Base-by-base conservation (phyloP, 2,888 invertebrate species). In the Trissoscelio sp. region DNA sequence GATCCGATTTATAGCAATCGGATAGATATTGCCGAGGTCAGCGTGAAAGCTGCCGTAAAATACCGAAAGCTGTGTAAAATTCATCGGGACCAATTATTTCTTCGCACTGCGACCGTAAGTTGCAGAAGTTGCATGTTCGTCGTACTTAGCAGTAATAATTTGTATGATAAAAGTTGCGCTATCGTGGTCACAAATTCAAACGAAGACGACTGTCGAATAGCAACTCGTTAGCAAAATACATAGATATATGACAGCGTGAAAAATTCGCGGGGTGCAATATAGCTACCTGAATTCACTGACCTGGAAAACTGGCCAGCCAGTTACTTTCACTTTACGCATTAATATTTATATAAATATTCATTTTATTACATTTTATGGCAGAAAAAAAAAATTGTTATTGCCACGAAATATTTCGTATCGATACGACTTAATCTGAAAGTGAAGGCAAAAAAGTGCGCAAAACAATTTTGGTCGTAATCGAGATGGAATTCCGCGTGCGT, bases 1-100 rank as follows among this genome's bases (percentile, higher is more conserved):
- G 20, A 28, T 28, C 34, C 16, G 55, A 77, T 77, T 77, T 77
- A 77, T 62, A 44, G 51, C 51, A 58, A 58, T 51, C 51, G 75
- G 55, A 34, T 18, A 18, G 48, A 66, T 57, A 48, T 66, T 74
- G 22, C 39, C 12, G 14, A 74, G 74, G 74, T 74, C 66, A 74
- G 39, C 44, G 77, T 78, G 77, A 78, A 78, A 78, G 77, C 55
- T 18, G 53, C 34, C 18, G 67, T 77, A 77, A 69, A 74, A 34
- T 55, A 37, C 31, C 46, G 51, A 69, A 51, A n/a, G n/a, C n/a
- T 9, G 57, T 18, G 24, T 37, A 37, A 66, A 58, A 48, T 42
- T 67, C 69, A 69, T 69, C 60, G 58, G 51, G 16, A 60, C 60
- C 77, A 77, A 77, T 77, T 77, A 77, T 77, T 77, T 69, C 44